These are phyloP conservation scores for Loripinus fragilis DNA, from an alignment of 2,888 invertebrate species.

Conservation along the genomic window DNA sequence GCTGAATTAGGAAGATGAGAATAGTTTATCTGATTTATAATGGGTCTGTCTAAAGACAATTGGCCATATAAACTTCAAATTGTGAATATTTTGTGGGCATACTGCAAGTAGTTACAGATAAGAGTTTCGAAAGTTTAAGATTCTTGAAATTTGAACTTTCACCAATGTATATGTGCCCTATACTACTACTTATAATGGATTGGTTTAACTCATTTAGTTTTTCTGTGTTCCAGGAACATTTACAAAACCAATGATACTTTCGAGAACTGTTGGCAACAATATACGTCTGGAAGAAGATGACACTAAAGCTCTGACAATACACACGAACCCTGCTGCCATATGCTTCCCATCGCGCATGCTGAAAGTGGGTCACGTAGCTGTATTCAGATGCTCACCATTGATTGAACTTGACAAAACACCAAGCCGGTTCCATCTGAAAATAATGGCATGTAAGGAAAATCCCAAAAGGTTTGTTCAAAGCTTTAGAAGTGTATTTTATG, in stretches of 20 bases:
- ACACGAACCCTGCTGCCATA: neutral
- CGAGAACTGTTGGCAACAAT: neutral
- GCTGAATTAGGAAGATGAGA: no score
- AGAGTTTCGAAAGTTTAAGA: no score
- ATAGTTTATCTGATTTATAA: no score
- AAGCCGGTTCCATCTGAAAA: neutral
- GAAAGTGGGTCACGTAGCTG: neutral
- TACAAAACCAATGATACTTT: neutral
- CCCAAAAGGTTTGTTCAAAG: neutral
- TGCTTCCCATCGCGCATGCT: neutral
- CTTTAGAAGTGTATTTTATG: neutral
- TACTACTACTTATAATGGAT: no score
- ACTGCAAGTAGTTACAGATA: no score
- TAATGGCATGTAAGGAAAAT: neutral
- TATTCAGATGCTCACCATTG: neutral
- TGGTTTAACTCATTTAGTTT: no score
- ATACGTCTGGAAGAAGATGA: constrained; percentile 1
- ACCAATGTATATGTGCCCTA: no score
- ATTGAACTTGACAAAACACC: neutral
- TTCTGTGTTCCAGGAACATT: neutral
- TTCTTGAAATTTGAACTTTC: no score
- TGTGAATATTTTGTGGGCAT: no score
- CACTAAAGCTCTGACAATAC: neutral
- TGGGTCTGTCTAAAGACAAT: no score
- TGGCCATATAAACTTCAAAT: no score